Evolutionary conservation across 2,797 vertebrate species (phyloP).

Genomic region (Aeoliscus strigatus): DNA sequence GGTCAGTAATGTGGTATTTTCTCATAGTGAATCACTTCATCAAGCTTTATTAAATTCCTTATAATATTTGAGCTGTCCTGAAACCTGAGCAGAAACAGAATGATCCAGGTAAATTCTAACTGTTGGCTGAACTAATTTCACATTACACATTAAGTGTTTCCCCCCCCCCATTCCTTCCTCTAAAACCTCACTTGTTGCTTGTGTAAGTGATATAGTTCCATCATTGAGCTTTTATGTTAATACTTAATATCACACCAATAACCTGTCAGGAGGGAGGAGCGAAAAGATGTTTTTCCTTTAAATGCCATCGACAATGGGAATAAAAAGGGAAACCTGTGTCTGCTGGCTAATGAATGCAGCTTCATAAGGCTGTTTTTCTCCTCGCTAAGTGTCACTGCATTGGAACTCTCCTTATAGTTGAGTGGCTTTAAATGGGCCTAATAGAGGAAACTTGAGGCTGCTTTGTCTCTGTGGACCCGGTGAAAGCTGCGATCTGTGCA

Average conservation of each 20-base stretch:
- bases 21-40: too few species aligned
- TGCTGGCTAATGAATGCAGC: slow-evolving; percentile 39
- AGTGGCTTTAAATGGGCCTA: slow-evolving; percentile 63
- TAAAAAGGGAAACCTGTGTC: slow-evolving; percentile 34
- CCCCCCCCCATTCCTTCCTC: too few species aligned
- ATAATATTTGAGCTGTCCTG: too few species aligned
- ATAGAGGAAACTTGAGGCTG: slow-evolving; percentile 61
- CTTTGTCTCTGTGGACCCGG: slow-evolving; percentile 59
- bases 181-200: too few species aligned
- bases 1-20: too few species aligned
- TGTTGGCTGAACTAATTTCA: too few species aligned
- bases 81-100: too few species aligned
- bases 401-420: slow-evolving; percentile 65
- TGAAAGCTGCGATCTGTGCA: slow-evolving; percentile 65
- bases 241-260: neutral
- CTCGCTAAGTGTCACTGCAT: slow-evolving; percentile 64
- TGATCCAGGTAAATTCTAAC: too few species aligned
- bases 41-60: too few species aligned
- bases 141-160: too few species aligned
- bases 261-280: neutral
- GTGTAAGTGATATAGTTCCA: too few species aligned
- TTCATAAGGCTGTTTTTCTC: slow-evolving; percentile 57
- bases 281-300: slow-evolving; percentile 23
- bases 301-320: slow-evolving; percentile 10
- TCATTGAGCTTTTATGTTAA: too few species aligned